Conservation (phyloP, 2,113 vertebrate species). For the Neodon shergylaensis region DNA sequence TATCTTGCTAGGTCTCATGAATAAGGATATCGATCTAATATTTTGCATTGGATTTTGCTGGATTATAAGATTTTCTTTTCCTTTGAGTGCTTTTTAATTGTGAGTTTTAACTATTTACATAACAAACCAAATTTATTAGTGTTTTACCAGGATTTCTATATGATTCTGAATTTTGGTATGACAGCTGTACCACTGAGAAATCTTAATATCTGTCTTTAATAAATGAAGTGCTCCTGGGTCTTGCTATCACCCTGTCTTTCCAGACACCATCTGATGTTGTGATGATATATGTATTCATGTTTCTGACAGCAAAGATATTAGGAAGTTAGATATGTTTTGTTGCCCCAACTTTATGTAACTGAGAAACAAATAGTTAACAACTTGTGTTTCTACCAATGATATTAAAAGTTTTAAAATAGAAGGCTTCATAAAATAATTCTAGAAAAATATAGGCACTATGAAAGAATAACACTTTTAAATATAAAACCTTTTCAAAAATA, state of each 20-base stretch:
- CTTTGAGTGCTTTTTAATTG: neutral
- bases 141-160: neutral
- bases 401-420: neutral
- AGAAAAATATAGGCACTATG: neutral
- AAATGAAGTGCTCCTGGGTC: neutral
- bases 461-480: neutral
- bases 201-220: neutral
- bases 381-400: neutral
- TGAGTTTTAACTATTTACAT: neutral
- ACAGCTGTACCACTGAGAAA: neutral
- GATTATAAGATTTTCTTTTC: neutral
- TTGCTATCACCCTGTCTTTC: neutral
- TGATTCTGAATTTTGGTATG: neutral
- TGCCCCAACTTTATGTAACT: neutral
- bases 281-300: neutral
- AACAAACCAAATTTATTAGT: neutral
- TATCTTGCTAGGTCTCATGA: neutral
- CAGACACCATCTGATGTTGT: neutral
- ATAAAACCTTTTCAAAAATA: constrained; percentile 7
- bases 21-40: neutral
- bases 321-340: neutral
- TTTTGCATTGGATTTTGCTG: neutral
- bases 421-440: neutral
- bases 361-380: neutral
- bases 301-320: neutral